Conservation (phyloP, 35 echinoderm and acorn worm genomes). For the Holothuria glaberrima region DNA sequence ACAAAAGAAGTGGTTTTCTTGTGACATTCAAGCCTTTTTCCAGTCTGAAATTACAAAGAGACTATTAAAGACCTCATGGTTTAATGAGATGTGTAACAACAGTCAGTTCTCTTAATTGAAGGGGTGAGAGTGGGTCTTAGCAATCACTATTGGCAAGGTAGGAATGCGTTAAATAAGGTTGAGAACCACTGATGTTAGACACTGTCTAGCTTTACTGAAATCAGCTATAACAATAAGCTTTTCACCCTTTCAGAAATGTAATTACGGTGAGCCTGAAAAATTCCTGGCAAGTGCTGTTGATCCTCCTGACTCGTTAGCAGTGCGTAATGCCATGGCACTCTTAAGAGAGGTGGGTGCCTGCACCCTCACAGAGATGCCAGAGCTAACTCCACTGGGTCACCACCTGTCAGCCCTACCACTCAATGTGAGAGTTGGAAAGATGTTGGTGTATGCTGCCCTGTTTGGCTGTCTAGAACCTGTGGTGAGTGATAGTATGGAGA, state of each 20-base stretch:
- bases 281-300: constrained; percentile 83
- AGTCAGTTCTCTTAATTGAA: too few relatives aligned
- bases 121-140: too few relatives aligned
- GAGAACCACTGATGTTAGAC: too few relatives aligned
- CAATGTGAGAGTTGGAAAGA: constrained; percentile 92
- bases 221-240: not conserved
- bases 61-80: too few relatives aligned
- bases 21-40: too few relatives aligned
- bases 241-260: constrained; percentile 77
- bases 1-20: too few relatives aligned
- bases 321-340: constrained; percentile 76
- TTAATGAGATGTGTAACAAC: too few relatives aligned
- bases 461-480: constrained; percentile 95
- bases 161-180: too few relatives aligned
- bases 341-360: constrained; percentile 91
- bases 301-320: constrained; percentile 64
- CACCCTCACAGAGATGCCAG: constrained; percentile 46
- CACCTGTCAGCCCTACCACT: constrained; percentile 88
- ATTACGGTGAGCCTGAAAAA: constrained; percentile 77
- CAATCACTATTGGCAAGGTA: too few relatives aligned
- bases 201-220: too few relatives aligned
- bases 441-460: constrained; percentile 92
- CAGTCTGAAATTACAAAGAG: too few relatives aligned
- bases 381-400: constrained; percentile 86
- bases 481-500: constrained; percentile 40